phyloP scores from a whole-genome alignment of 2,113 vertebrate genomes.

The Acanthisitta chloris region DNA sequence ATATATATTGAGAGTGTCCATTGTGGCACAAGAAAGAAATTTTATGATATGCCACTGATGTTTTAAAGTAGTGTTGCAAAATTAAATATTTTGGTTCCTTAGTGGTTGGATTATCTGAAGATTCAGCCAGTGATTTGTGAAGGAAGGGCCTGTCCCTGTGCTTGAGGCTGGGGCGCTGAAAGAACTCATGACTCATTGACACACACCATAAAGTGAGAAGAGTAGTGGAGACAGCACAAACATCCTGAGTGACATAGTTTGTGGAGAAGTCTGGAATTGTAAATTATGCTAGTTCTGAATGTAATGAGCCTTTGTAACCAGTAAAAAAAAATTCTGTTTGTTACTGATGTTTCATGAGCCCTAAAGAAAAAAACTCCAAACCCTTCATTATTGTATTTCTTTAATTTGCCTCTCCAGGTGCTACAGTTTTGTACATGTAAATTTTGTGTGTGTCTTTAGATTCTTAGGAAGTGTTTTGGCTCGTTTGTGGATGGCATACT shows the following conservation, averaged over 20 bases:
- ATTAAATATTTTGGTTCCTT: neutral
- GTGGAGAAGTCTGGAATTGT: neutral
- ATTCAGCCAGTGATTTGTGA: neutral
- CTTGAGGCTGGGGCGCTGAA: neutral
- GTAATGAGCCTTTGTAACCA: neutral
- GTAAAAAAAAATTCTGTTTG: neutral
- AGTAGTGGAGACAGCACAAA: neutral
- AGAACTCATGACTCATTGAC: neutral
- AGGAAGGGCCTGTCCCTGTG: neutral
- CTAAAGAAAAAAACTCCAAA: neutral
- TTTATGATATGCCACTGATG: neutral
- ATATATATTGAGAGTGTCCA: neutral
- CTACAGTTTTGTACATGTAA: neutral
- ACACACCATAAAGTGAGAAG: neutral
- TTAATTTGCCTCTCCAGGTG: neutral
- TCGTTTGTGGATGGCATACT: neutral
- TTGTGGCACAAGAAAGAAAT: neutral
- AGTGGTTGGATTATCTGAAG: neutral
- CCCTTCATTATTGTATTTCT: neutral
- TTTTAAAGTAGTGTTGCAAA: neutral
- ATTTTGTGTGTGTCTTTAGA: neutral
- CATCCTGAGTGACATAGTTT: neutral
- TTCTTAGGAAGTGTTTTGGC: neutral
- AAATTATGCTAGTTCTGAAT: neutral
- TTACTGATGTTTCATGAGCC: neutral